A percentile compares a stretch with the other conserved stretches of the same genome.
Conservation (phyloP, 2,888 invertebrate species). For the Heliconius charithonia region DNA sequence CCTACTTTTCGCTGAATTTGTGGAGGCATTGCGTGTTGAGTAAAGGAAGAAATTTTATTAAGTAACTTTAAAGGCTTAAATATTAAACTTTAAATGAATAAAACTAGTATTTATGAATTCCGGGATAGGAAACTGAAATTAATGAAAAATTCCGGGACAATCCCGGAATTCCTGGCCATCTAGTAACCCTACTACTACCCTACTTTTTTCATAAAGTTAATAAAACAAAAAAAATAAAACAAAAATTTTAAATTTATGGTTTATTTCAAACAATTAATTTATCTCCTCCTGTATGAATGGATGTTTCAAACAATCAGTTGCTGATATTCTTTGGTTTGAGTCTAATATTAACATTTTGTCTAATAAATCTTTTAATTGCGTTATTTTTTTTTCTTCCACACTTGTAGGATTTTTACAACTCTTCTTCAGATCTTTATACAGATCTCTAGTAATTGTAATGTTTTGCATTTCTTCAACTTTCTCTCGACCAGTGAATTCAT, state of each 20-base stretch:
- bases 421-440: slow-evolving; percentile 93
- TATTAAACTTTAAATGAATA: too few species aligned
- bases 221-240: neutral
- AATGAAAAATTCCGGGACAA: too few species aligned
- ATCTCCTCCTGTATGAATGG: slow-evolving; percentile 88
- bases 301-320: slow-evolving; percentile 95
- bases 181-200: too few species aligned
- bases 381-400: slow-evolving; percentile 93
- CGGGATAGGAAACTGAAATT: too few species aligned
- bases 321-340: slow-evolving; percentile 92
- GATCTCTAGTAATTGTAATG: slow-evolving; percentile 91
- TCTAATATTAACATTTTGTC: slow-evolving; percentile 96
- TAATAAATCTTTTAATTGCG: slow-evolving; percentile 95
- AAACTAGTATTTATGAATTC: too few species aligned
- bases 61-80: too few species aligned
- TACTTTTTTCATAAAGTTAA: too few species aligned
- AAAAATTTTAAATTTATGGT: slow-evolving; percentile 20
- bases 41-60: too few species aligned
- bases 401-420: slow-evolving; percentile 90
- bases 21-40: too few species aligned
- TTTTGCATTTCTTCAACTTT: slow-evolving; percentile 96
- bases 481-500: slow-evolving; percentile 98
- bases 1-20: too few species aligned
- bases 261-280: slow-evolving; percentile 55
- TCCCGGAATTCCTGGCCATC: too few species aligned